Percentiles rank a stretch among this genome's conserved stretches.
Conservation (phyloP, 2,888 invertebrate species). For the Rhodophaea formosa region DNA sequence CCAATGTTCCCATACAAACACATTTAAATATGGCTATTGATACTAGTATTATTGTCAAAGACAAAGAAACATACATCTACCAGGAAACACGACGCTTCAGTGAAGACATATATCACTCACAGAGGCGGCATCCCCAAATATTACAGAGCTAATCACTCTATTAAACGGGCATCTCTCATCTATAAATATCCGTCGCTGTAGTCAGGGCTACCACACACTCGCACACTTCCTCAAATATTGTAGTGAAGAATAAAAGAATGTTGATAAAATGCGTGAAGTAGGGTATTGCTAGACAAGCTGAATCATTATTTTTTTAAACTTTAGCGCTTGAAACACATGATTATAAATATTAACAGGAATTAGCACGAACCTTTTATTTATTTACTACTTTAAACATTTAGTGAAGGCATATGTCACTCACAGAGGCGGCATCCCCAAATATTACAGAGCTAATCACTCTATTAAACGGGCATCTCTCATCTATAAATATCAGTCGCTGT, state of each 20-base stretch:
- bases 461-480: slow-evolving; percentile 75
- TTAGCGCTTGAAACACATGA: too few relatives aligned
- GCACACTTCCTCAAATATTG: too few relatives aligned
- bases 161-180: slow-evolving; percentile 75
- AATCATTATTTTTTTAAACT: too few relatives aligned
- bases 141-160: slow-evolving; percentile 59
- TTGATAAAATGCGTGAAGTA: too few relatives aligned
- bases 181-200: slow-evolving; percentile 58
- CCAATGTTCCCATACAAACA: too few relatives aligned
- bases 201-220: background rate
- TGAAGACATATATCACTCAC: slow-evolving; percentile 23
- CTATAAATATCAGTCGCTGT: slow-evolving; percentile 61
- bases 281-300: too few relatives aligned
- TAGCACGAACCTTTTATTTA: too few relatives aligned
- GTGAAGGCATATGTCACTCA: slow-evolving; percentile 22
- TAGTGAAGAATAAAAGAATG: too few relatives aligned
- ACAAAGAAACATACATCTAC: background rate
- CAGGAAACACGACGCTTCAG: background rate
- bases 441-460: slow-evolving; percentile 56
- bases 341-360: too few relatives aligned
- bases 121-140: slow-evolving; percentile 30
- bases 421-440: slow-evolving; percentile 29
- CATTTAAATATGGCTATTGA: too few relatives aligned
- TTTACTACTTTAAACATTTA: too few relatives aligned
- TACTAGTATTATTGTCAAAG: too few relatives aligned